Conservation (phyloP, 2,888 invertebrate genomes). For the Cacoxenus indagator region DNA sequence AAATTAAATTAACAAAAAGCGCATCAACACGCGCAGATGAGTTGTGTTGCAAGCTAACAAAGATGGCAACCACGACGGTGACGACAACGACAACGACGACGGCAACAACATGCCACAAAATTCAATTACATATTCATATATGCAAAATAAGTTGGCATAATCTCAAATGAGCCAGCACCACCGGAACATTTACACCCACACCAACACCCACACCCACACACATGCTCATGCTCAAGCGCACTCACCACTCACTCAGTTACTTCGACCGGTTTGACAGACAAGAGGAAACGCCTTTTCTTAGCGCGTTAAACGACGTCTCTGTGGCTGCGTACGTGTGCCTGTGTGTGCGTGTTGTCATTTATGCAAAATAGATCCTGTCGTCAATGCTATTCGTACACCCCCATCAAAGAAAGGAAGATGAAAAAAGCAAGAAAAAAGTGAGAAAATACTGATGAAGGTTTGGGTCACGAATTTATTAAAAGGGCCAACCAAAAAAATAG, state of each 20-base stretch:
- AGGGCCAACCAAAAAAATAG: neutral
- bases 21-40: neutral
- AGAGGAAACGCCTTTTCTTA: constrained; percentile 40
- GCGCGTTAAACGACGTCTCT: constrained; percentile 19
- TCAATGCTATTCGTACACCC: constrained; percentile 49
- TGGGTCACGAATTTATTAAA: neutral
- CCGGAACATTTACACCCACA: constrained; percentile 37
- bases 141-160: constrained; percentile 45
- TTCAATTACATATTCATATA: constrained; percentile 62
- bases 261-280: constrained; percentile 19
- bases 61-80: neutral
- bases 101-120: constrained; percentile 61
- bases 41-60: neutral
- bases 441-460: neutral
- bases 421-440: neutral
- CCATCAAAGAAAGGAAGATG: constrained; percentile 27
- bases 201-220: constrained; percentile 34
- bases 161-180: constrained; percentile 39
- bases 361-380: constrained; percentile 54
- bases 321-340: constrained; percentile 13
- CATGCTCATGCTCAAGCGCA: constrained; percentile 22
- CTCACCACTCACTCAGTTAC: neutral
- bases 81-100: constrained; percentile 31
- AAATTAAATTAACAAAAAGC: neutral
- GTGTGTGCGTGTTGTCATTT: constrained; percentile 43